Base-by-base conservation (phyloP, 2,797 vertebrate species). In the Pseudochirops cupreus region DNA sequence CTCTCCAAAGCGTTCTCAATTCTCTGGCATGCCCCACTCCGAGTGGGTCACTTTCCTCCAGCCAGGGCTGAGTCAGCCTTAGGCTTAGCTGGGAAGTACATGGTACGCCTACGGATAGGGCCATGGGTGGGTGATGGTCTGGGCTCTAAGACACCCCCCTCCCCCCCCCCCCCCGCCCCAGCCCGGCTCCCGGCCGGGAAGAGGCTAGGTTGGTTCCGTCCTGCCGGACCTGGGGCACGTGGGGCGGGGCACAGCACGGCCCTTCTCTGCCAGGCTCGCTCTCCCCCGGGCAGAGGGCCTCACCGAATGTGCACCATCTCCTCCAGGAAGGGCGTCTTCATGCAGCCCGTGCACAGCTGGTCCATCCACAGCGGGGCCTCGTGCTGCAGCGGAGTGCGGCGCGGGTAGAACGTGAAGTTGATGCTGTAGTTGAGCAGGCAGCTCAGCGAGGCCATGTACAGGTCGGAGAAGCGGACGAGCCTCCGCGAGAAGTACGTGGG, bases 391-490 rank as follows among this genome's bases (percentile, higher is more conserved):
- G 99, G 99, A 0, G 98, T 99, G 95, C 99, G 99, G 54, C 99
- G 98, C 0, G 99, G 99, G 97, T 99, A 99, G 98, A 99, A 99
- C 87, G 99, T 99, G 98, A 99, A 99, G 94, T 99, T 98, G 54
- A 99, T 97, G 0, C 98, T 98, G 0, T 99, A 99, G 97, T 99
- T 99, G 91, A 99, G 98, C 94, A 99, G 97, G 93, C 99, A 99
- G 98, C 99, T 99, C 97, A 99, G 99, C 62, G 99, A 99, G 2
- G 99, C 98, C 99, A 99, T 99, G 98, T 99, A 99, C 97, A 99
- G 99, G 89, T 99, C 99, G 0, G 99, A 99, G 98, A 99, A 99
- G 0, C 99, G 98, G 98, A 98, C 98, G 1, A 99, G 97, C 46
- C 99, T 98, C 16, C 99, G 98, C 0, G 99, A 99, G 98, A 99